Percentiles rank a stretch among this genome's conserved stretches.
Evolutionary conservation across 2,888 invertebrate species (phyloP).

Genomic region (Hybos culiciformis): DNA sequence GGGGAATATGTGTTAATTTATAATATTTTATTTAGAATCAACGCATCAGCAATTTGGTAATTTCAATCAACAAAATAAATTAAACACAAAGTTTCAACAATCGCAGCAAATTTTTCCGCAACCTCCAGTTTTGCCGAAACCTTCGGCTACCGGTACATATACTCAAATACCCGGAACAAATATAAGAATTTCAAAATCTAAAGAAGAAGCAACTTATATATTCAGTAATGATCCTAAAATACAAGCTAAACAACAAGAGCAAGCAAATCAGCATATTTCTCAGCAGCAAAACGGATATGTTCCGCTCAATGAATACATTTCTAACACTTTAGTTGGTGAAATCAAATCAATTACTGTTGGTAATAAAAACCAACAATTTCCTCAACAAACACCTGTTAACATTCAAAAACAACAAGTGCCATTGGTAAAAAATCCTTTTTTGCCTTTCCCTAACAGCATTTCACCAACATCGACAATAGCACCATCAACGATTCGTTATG

Average conservation of each 20-base stretch:
- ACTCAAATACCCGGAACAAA: constrained; percentile 12
- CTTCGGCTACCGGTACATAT: constrained; percentile 6
- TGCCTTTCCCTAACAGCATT: neutral
- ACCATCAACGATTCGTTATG: too few species aligned
- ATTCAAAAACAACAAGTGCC: neutral
- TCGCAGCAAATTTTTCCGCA: too few species aligned
- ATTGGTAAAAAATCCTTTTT: too few species aligned
- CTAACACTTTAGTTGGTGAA: neutral
- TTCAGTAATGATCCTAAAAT: neutral
- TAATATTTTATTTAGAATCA: too few species aligned
- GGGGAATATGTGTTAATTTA: too few species aligned
- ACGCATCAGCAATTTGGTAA: too few species aligned
- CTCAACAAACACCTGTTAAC: neutral
- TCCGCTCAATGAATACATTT: neutral
- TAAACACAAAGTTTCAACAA: too few species aligned
- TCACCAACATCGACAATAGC: neutral
- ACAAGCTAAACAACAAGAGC: neutral
- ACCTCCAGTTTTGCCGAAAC: too few species aligned
- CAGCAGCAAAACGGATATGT: neutral
- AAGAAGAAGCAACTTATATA: constrained; percentile 9
- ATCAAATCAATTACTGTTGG: neutral
- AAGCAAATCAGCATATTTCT: neutral
- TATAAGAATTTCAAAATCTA: constrained; percentile 12
- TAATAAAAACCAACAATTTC: neutral
- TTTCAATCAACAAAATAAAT: too few species aligned